These are phyloP conservation scores for Hyles lineata DNA, from an alignment of 2,888 invertebrate species.

Conservation along the genomic window DNA sequence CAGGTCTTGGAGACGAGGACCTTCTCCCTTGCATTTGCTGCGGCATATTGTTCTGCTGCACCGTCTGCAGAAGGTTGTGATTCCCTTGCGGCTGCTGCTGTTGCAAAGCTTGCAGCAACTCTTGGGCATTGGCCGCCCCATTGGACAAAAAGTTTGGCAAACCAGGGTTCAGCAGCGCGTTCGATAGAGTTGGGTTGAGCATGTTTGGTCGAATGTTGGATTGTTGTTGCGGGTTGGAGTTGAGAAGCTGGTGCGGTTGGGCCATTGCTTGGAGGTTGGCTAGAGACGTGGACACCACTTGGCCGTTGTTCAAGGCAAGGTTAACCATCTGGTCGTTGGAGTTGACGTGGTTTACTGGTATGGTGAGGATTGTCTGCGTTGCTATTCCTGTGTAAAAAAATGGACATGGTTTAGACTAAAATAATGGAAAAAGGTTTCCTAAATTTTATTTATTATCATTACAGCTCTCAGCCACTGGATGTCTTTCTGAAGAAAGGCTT, in stretches of 20 bases:
- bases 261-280: slow-evolving; percentile 92
- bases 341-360: slow-evolving; percentile 96
- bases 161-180: slow-evolving; percentile 88
- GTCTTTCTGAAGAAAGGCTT: too few relatives aligned
- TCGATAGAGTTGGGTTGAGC: slow-evolving; percentile 86
- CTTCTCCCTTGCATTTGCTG: slow-evolving; percentile 81
- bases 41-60: slow-evolving; percentile 78
- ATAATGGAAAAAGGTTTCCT: too few relatives aligned
- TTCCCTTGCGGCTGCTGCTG: slow-evolving; percentile 86
- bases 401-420: too few relatives aligned
- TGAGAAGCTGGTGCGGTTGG: slow-evolving; percentile 88
- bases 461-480: too few relatives aligned
- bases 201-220: slow-evolving; percentile 78
- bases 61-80: slow-evolving; percentile 78
- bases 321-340: slow-evolving; percentile 90
- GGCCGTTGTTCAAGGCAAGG: slow-evolving; percentile 92
- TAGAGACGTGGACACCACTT: slow-evolving; percentile 93
- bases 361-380: slow-evolving; percentile 97
- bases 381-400: slow-evolving; percentile 89
- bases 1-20: slow-evolving; percentile 76
- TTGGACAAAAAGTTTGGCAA: slow-evolving; percentile 90
- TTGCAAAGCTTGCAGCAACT: slow-evolving; percentile 90
- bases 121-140: slow-evolving; percentile 88
- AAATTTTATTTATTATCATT: too few relatives aligned
- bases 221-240: slow-evolving; percentile 84